A percentile compares a stretch with the other conserved stretches of the same genome.
Evolutionary conservation across 37 sponge, comb jelly and placozoan species (phyloP).

Genomic region (Geodia barretti): DNA sequence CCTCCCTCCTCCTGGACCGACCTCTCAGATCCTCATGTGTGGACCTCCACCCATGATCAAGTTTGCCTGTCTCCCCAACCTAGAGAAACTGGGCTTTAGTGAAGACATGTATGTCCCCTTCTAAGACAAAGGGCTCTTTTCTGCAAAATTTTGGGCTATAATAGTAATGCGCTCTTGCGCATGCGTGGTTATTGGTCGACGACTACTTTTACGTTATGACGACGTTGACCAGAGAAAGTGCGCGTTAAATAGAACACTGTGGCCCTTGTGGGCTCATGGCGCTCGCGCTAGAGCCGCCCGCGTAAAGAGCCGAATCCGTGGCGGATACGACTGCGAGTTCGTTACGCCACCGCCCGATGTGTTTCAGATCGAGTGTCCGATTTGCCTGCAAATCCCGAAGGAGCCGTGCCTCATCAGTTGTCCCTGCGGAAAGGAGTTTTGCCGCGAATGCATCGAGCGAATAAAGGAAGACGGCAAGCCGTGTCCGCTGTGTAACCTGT

Average conservation of each 20-base stretch:
- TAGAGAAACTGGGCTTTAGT: conserved; percentile 83
- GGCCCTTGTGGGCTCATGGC: no score
- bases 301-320: no score
- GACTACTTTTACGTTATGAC: no score
- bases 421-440: conserved; percentile 59
- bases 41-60: conserved; percentile 99
- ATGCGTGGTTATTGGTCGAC: no score
- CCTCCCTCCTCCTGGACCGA: conserved; percentile 83
- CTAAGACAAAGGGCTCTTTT: no score
- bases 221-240: no score
- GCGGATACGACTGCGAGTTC: conserved; percentile 47
- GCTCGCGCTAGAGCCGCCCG: no score
- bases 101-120: conserved; percentile 68
- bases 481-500: conserved; percentile 37
- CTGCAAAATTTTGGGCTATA: no score
- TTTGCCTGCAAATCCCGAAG: conserved; percentile 30
- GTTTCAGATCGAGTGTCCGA: conserved; percentile 39
- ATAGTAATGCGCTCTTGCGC: no score
- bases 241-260: no score
- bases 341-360: conserved; percentile 15
- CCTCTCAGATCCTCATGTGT: conserved; percentile 90
- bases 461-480: conserved; percentile 3
- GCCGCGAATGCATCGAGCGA: conserved; percentile 30
- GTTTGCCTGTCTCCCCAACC: conserved; percentile 93
- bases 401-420: conserved; percentile 51